Conservation (phyloP, 2,113 vertebrate genomes). For the Chascanopsetta lugubris region DNA sequence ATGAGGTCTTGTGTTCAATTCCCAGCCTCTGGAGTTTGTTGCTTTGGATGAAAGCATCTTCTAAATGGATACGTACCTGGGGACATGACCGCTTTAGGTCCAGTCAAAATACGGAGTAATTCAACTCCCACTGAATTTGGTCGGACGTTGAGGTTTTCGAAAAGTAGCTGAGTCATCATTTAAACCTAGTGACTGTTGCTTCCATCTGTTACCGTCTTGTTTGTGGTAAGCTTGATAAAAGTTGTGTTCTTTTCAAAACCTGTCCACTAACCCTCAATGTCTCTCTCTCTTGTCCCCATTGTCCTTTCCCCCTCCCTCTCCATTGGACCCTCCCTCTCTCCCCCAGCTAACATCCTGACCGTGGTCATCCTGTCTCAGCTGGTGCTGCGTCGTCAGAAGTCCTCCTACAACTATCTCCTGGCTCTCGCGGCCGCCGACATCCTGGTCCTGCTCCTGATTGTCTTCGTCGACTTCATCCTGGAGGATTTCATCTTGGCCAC, state of each 20-base stretch:
- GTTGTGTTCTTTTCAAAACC: slow-evolving; percentile 23
- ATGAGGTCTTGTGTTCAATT: no score
- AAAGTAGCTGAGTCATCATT: no score
- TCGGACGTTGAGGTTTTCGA: no score
- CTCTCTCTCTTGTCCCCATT: slow-evolving; percentile 42
- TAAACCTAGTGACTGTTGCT: no score
- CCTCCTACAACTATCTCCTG: slow-evolving; percentile 97
- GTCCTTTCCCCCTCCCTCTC: slow-evolving; percentile 26
- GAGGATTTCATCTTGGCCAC: slow-evolving; percentile 92
- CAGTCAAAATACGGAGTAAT: no score
- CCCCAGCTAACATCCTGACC: slow-evolving; percentile 92
- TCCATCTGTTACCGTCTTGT: background rate
- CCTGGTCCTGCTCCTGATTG: slow-evolving; percentile 93
- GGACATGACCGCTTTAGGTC: no score
- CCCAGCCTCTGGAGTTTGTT: no score
- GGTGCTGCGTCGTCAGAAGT: slow-evolving; percentile 95
- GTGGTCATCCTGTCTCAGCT: slow-evolving; percentile 97
- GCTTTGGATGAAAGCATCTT: no score
- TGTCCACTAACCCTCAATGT: slow-evolving; percentile 54
- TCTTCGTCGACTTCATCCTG: slow-evolving; percentile 95
- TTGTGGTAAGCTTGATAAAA: slow-evolving; percentile 14
- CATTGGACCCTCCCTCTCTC: background rate
- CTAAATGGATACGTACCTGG: no score
- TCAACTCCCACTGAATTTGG: no score
- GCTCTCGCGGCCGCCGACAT: slow-evolving; percentile 96